phyloP scores from a whole-genome alignment of 92 coral and sea anemone genomes.

The Siderastrea siderea region DNA sequence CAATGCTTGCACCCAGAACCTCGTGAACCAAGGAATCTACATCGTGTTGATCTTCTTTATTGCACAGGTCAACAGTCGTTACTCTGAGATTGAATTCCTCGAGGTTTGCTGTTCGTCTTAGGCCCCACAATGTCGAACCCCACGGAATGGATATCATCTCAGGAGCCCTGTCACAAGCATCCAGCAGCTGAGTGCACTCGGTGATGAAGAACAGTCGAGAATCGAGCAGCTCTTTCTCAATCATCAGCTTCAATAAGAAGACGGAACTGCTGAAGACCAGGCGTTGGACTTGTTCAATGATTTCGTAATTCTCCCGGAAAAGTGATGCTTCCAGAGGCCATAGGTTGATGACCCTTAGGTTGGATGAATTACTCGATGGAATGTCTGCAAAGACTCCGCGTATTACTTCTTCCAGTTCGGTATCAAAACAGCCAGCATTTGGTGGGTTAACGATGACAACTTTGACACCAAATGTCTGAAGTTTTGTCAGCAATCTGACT shows the following conservation, averaged over 20 bases:
- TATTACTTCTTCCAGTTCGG: constrained; percentile 6
- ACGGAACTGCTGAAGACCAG: constrained; percentile 61
- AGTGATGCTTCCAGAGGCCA: constrained; percentile 65
- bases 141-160: constrained; percentile 52
- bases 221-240: neutral
- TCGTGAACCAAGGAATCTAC: constrained; percentile 31
- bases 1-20: constrained; percentile 15
- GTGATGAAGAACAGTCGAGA: constrained; percentile 61
- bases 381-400: neutral
- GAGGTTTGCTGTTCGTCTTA: constrained; percentile 73
- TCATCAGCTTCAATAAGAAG: constrained; percentile 43
- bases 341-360: constrained; percentile 62
- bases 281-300: constrained; percentile 59
- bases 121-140: constrained; percentile 74
- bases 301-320: constrained; percentile 1
- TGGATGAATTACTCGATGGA: neutral
- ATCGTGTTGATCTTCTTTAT: constrained; percentile 7
- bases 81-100: constrained; percentile 25
- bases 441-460: constrained; percentile 40
- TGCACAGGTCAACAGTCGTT: no score
- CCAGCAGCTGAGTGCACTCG: constrained; percentile 42
- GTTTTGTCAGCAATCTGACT: neutral
- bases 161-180: neutral
- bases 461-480: constrained; percentile 13
- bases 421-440: neutral